These are phyloP conservation scores for Rhopalosiphum nymphaeae DNA, from an alignment of 2,888 invertebrate species.

Conservation along the genomic window DNA sequence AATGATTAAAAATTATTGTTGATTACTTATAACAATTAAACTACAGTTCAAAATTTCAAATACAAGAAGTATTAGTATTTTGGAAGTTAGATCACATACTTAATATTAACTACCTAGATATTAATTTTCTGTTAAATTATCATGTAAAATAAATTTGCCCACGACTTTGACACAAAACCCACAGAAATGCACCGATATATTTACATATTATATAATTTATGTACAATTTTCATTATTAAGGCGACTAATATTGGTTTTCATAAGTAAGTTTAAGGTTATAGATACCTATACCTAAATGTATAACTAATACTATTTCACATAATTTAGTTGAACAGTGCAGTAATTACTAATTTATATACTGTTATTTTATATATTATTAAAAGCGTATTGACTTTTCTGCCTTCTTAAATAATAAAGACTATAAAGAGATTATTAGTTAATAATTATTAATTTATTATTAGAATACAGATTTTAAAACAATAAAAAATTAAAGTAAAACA, in stretches of 20 bases:
- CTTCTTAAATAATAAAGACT: too few relatives aligned
- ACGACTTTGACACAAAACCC: not conserved
- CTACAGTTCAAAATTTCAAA: too few relatives aligned
- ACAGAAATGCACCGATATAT: not conserved
- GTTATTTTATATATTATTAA: not conserved
- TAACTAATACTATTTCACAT: not conserved
- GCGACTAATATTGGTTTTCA: not conserved
- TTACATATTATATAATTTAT: not conserved
- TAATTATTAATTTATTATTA: too few relatives aligned
- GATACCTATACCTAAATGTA: not conserved
- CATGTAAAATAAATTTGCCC: not conserved
- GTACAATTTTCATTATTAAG: not conserved
- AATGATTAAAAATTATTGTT: too few relatives aligned
- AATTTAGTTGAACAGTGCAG: not conserved
- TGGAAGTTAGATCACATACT: not conserved
- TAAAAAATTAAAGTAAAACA: too few relatives aligned
- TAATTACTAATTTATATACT: not conserved
- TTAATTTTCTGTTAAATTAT: not conserved
- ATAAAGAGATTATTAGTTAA: too few relatives aligned
- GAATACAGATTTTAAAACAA: too few relatives aligned
- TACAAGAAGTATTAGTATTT: not conserved
- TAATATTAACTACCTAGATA: not conserved
- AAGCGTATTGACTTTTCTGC: too few relatives aligned
- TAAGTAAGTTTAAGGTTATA: not conserved
- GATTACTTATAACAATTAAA: too few relatives aligned